Evolutionary conservation across 2,888 invertebrate genomes (phyloP).

Genomic region (Pristionchus maxplancki): DNA sequence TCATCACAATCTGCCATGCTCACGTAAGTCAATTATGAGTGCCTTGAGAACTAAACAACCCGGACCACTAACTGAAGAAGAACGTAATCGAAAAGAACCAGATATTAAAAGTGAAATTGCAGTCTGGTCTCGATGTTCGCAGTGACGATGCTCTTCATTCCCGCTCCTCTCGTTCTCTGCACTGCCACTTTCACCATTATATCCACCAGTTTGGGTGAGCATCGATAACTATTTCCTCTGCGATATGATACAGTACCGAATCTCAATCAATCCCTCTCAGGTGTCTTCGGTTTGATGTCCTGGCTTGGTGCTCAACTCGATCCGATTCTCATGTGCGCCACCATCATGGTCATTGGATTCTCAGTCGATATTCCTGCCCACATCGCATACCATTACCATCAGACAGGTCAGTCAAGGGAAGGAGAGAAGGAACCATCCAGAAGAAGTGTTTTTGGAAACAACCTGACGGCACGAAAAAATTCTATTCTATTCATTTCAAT

Average conservation of each 20-base stretch:
- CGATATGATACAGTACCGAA: not conserved
- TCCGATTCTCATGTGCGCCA: constrained; percentile 75
- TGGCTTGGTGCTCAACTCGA: constrained; percentile 75
- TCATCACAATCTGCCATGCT: constrained; percentile 43
- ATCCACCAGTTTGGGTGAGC: constrained; percentile 70
- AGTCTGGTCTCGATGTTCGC: constrained; percentile 75
- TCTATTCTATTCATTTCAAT: too few relatives aligned
- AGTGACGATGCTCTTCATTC: constrained; percentile 74
- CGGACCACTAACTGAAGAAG: too few relatives aligned
- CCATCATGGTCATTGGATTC: constrained; percentile 76
- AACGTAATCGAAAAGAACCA: too few relatives aligned
- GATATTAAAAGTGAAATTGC: constrained; percentile 56
- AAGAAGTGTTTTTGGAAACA: not conserved
- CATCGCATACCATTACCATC: constrained; percentile 75
- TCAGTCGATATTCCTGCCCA: constrained; percentile 76
- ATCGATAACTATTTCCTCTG: not conserved
- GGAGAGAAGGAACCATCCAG: too few relatives aligned
- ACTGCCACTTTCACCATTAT: constrained; percentile 74
- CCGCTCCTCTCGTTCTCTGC: constrained; percentile 71
- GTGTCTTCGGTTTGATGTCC: constrained; percentile 76
- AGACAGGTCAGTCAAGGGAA: constrained; percentile 60
- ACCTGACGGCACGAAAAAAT: too few relatives aligned
- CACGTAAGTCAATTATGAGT: not conserved
- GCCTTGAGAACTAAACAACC: not conserved
- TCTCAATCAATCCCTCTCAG: constrained; percentile 54